Percentiles rank a stretch among this genome's conserved stretches.
Evolutionary conservation across 2,888 invertebrate genomes (phyloP).

Genomic region (Andrena bicolor): DNA sequence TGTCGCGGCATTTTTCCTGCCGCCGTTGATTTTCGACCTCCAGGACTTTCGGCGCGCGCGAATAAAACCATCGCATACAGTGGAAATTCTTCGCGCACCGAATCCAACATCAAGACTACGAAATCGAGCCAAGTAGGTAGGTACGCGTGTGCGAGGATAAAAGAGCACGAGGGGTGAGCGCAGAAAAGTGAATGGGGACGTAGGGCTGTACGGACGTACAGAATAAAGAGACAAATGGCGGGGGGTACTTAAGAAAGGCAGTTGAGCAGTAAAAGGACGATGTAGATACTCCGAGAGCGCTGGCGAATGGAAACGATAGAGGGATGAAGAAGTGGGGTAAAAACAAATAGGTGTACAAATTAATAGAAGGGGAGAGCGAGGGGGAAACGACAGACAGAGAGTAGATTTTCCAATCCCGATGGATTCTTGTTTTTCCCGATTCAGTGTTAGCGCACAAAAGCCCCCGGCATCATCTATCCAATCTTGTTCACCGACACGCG

Average conservation of each 20-base stretch:
- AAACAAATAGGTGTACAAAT: background rate
- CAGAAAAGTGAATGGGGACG: too few relatives aligned
- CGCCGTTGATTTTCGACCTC: background rate
- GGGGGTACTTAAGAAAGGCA: too few relatives aligned
- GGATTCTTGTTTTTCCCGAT: constrained; percentile 16
- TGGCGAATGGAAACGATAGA: background rate
- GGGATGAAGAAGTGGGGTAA: background rate
- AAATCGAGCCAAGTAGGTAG: background rate
- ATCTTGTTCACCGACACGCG: constrained; percentile 31
- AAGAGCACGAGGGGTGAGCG: too few relatives aligned
- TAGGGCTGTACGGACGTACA: too few relatives aligned
- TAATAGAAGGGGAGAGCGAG: constrained; percentile 12
- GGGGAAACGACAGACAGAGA: background rate
- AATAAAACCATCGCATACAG: background rate
- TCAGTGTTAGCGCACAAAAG: background rate
- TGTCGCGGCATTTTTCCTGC: constrained; percentile 33
- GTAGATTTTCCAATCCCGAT: constrained; percentile 22
- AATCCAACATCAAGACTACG: background rate
- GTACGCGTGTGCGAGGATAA: too few relatives aligned
- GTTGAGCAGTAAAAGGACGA: too few relatives aligned
- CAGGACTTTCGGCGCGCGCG: constrained; percentile 19
- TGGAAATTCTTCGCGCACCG: background rate
- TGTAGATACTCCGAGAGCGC: background rate
- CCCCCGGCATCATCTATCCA: constrained; percentile 18
- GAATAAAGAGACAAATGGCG: too few relatives aligned